phyloP scores from a whole-genome alignment of 2,113 vertebrate species.

The Corythaeola cristata region DNA sequence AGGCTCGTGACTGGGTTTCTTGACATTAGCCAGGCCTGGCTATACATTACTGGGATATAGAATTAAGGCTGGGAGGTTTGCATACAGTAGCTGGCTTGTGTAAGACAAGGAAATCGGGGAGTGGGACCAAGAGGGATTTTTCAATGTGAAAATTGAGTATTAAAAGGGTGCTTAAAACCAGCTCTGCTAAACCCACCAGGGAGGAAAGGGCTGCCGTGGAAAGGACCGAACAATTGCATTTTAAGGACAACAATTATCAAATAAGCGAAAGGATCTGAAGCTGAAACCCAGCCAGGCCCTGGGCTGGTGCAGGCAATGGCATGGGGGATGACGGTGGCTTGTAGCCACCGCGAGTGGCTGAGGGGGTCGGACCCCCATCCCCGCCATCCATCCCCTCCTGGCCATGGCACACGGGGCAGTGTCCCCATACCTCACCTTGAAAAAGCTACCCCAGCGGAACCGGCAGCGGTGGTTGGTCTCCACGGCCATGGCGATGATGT shows the following conservation, averaged over 20 bases:
- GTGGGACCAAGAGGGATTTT: constrained; percentile 20
- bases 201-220: not conserved
- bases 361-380: not conserved
- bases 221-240: not conserved
- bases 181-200: not conserved
- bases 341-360: not conserved
- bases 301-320: not conserved
- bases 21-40: constrained; percentile 58
- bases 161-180: not conserved
- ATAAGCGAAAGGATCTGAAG: not conserved
- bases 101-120: constrained; percentile 30
- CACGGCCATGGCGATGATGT: not conserved
- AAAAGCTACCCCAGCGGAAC: not conserved
- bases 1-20: not conserved
- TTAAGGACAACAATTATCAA: not conserved
- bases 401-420: rapidly evolving
- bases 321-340: not conserved
- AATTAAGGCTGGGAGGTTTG: constrained; percentile 43
- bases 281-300: not conserved
- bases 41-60: constrained; percentile 19
- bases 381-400: not conserved
- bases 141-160: constrained; percentile 36
- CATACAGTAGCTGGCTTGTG: constrained; percentile 42
- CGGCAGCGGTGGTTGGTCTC: not conserved
- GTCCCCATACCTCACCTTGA: not conserved